A percentile compares a stretch with the other conserved stretches of the same genome.
These are phyloP conservation scores for Spodoptera exigua DNA, from an alignment of 2,888 invertebrate genomes.

Conservation along the genomic window DNA sequence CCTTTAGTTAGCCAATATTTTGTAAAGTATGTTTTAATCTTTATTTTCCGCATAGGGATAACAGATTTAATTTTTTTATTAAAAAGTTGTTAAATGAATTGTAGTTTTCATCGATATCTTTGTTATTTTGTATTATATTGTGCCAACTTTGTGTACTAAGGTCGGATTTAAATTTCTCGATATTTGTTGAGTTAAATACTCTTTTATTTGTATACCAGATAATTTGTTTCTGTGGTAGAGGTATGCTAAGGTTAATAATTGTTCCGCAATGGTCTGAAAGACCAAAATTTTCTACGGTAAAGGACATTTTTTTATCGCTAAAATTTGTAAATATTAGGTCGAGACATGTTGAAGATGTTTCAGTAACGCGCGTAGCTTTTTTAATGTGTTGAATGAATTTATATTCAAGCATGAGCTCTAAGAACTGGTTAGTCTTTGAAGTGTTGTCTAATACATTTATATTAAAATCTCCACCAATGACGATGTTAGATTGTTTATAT, in stretches of 20 bases:
- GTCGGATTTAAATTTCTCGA: neutral
- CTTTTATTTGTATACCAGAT: too few relatives aligned
- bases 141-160: neutral
- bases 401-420: neutral
- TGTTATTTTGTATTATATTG: neutral
- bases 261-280: too few relatives aligned
- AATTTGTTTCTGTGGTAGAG: too few relatives aligned
- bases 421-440: neutral
- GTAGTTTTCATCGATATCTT: neutral
- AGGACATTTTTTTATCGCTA: neutral
- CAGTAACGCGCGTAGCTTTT: neutral
- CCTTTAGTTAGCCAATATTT: too few relatives aligned
- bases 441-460: neutral
- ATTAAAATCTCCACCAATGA: too few relatives aligned
- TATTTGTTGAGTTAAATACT: neutral
- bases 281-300: too few relatives aligned
- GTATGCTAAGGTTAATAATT: too few relatives aligned
- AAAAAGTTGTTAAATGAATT: neutral
- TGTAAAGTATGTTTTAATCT: neutral
- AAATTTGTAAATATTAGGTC: neutral
- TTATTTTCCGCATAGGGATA: neutral
- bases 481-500: neutral
- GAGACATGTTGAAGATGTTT: neutral
- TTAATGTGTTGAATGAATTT: neutral
- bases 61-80: neutral